Conservation (phyloP, 2,113 vertebrate genomes). For the Hiodon alosoides region DNA sequence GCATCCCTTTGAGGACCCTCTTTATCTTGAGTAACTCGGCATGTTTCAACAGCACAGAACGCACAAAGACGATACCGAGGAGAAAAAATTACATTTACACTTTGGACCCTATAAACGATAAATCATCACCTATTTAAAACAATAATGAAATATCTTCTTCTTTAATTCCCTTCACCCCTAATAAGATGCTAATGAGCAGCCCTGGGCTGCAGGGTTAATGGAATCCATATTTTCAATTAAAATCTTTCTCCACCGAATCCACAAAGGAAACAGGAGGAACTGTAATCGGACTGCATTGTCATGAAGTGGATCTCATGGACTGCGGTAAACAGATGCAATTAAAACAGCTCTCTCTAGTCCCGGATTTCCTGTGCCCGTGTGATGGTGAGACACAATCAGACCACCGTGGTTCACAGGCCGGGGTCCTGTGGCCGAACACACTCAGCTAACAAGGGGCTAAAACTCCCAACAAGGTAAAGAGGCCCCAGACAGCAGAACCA, state of each 20-base stretch:
- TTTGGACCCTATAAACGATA: constrained; percentile 69
- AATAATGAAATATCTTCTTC: constrained; percentile 70
- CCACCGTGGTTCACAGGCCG: not conserved
- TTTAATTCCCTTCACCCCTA: constrained; percentile 77
- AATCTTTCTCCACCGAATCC: constrained; percentile 35
- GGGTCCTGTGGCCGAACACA: too few species aligned
- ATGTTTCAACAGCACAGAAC: not conserved
- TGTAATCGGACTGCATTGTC: constrained; percentile 19
- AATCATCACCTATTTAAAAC: constrained; percentile 73
- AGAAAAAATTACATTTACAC: constrained; percentile 68
- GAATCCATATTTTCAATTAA: constrained; percentile 77
- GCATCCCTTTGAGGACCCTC: not conserved
- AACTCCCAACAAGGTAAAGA: not conserved
- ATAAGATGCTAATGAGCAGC: constrained; percentile 85
- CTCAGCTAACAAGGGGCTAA: too few species aligned
- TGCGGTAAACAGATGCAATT: constrained; percentile 37
- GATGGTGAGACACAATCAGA: not conserved
- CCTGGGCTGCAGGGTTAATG: constrained; percentile 79
- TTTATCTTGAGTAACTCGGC: not conserved
- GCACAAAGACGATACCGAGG: constrained; percentile 42
- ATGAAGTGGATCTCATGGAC: constrained; percentile 27
- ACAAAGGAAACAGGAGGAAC: constrained; percentile 18
- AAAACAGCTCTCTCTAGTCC: constrained; percentile 13
- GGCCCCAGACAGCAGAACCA: not conserved
- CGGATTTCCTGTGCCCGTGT: not conserved